Evolutionary conservation across 2,888 invertebrate species (phyloP), one percentile per base, ranked within the genome.

Genomic region (Pyrocoelia pectoralis): DNA sequence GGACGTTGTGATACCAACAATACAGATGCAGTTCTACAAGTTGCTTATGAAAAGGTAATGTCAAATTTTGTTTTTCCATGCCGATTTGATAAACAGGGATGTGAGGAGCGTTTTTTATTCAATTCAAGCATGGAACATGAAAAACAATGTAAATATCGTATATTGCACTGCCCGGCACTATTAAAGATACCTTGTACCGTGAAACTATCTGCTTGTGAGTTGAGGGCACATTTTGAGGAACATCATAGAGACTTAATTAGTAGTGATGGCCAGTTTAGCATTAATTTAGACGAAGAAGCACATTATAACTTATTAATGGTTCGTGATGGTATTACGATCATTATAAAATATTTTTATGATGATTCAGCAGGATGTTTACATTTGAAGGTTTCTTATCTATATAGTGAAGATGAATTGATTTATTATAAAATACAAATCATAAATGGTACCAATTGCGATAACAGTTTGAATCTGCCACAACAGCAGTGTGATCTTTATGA

Each of bases 291-390:
- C 1, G n/a, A 19, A 41, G 18, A 54, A 13, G 1, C n/a, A 6
- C n/a, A 19, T 1, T 40, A 8, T 12, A 54, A 54, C 18, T 40
- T 19, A 6, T 13, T 54, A 10, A 41, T 24, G 53, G 8, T 9
- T 12, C 12, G 9, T n/a, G 41, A 54, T 1, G 40, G 12, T 5
- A 2, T 18, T 9, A 2, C 17, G 19, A 14, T 13, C 1, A 10
- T 33, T 8, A 12, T 54, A 19, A 40, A 54, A 14, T 54, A 41
- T 41, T 19, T 4, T 1, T 54, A 54, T 19, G 41, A 54, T 24
- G 1, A 1, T 1, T 1, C 3, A 1, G 12, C 38, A n/a, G 13
- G 40, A 40, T 2, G 12, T 12, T 54, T 54, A 8, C 24, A 41
- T 8, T 41, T 54, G 19, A n/a, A 54, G 12, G 24, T 40, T 12